Conservation (phyloP, 2,888 invertebrate species). For the Hoplodrina ambigua region DNA sequence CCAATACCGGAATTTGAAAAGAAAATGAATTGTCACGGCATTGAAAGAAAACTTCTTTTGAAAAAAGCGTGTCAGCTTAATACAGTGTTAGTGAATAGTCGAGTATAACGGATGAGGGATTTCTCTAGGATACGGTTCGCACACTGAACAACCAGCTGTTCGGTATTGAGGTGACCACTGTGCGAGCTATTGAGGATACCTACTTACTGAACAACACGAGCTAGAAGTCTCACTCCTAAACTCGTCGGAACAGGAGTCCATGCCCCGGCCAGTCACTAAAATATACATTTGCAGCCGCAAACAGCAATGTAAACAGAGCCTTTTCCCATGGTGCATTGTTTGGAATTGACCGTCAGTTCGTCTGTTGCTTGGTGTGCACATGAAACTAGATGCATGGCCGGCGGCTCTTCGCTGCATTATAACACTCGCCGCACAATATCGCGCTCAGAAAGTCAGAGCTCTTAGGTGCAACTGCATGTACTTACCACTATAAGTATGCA, state of each 20-base stretch:
- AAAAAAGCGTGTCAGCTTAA: slow-evolving; percentile 23
- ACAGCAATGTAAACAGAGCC: too few relatives aligned
- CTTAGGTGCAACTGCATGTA: too few relatives aligned
- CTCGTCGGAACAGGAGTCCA: background rate
- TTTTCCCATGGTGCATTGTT: background rate
- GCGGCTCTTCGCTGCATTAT: too few relatives aligned
- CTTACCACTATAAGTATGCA: too few relatives aligned
- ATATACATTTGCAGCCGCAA: background rate
- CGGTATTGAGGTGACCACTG: slow-evolving; percentile 33
- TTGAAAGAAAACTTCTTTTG: slow-evolving; percentile 22
- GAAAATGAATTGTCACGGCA: slow-evolving; percentile 13
- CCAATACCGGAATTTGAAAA: slow-evolving; percentile 10
- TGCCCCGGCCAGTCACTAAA: background rate
- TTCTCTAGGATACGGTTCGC: slow-evolving; percentile 28
- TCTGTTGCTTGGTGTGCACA: too few relatives aligned
- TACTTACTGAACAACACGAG: background rate
- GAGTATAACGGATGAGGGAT: slow-evolving; percentile 31
- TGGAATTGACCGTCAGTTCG: background rate
- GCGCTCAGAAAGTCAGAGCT: too few relatives aligned
- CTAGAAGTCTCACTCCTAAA: slow-evolving; percentile 19
- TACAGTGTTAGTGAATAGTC: slow-evolving; percentile 23
- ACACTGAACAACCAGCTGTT: slow-evolving; percentile 28
- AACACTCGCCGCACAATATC: too few relatives aligned
- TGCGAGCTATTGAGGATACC: background rate
- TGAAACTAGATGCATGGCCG: too few relatives aligned